Base-by-base conservation (phyloP, 2,113 vertebrate genomes). In the Hystrix brachyura region DNA sequence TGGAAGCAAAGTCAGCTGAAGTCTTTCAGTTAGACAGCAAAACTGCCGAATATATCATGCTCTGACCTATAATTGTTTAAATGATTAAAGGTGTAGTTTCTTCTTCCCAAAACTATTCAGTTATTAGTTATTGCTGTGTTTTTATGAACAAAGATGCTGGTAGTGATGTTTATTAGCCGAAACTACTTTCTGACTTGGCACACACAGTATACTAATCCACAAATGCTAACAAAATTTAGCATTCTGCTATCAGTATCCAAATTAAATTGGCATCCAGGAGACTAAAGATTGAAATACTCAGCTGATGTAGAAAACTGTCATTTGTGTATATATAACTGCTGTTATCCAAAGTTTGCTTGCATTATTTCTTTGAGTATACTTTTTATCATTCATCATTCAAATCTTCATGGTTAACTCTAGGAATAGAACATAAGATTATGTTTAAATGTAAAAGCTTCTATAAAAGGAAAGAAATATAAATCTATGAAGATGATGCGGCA, bases 161-260 rank as follows among this genome's bases (percentile, higher is more conserved):
- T 65, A 53, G 57, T 94, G 21, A 84, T 81, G 3, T 48, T 93
- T 55, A 48, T 55, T 71, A 81, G 9, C 3, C 23, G 48, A 65
- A 64, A 92, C n/a, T 78, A n/a, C 32, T 90, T 95, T 87, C 18
- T 74, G 38, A 85, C 10, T 76, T 87, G n/a, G 29, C 38, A 80
- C 27, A 69, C 80, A 78, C 0, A 19, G 32, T 51, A 79, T 10
- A 59, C 38, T 79, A 65, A 82, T 2, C 18, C 46, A 94, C 18
- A 71, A 53, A 69, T 9, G 43, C 21, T 86, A 78, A 92, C 57
- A 84, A 67, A 74, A 67, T 65, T 95, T 86, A 62, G 21, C 55
- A 32, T 57, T 72, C 82, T 65, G 5, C 69, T 76, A 72, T 21
- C 11, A 27, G 48, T 46, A n/a, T 53, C 13, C 13, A 90, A 82